These are phyloP conservation scores for Trimorus sp. DNA, from an alignment of 2,888 invertebrate genomes.

Conservation along the genomic window DNA sequence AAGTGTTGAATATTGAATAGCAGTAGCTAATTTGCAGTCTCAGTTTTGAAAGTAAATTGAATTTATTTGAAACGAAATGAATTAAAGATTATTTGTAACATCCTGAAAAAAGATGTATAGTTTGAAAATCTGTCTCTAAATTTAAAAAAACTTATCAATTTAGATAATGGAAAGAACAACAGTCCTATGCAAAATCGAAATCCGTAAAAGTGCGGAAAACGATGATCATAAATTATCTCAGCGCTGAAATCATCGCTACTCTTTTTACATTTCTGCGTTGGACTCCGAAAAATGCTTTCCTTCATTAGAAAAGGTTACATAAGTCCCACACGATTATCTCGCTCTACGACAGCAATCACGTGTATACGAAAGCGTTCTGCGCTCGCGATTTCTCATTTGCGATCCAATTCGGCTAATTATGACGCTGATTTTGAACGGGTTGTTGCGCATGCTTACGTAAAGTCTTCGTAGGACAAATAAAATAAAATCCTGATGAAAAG, in stretches of 20 bases:
- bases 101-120: too few relatives aligned
- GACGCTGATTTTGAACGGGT: constrained; percentile 19
- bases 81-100: too few relatives aligned
- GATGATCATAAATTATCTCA: too few relatives aligned
- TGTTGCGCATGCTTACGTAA: constrained; percentile 27
- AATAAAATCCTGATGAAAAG: not conserved
- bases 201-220: too few relatives aligned
- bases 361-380: constrained; percentile 1
- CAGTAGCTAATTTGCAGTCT: too few relatives aligned
- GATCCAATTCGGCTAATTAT: constrained; percentile 34
- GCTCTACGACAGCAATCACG: constrained; percentile 17
- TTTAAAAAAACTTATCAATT: too few relatives aligned
- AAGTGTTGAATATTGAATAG: too few relatives aligned
- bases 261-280: not conserved
- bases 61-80: too few relatives aligned
- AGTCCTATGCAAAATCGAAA: too few relatives aligned
- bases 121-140: too few relatives aligned
- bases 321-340: constrained; percentile 15
- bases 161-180: too few relatives aligned
- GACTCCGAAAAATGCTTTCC: constrained; percentile 13
- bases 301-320: constrained; percentile 22
- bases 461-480: not conserved
- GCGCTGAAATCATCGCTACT: not conserved
- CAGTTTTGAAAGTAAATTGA: too few relatives aligned
- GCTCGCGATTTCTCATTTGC: constrained; percentile 30